Evolutionary conservation across 2,797 vertebrate genomes (phyloP).

Genomic region (Nasua narica): DNA sequence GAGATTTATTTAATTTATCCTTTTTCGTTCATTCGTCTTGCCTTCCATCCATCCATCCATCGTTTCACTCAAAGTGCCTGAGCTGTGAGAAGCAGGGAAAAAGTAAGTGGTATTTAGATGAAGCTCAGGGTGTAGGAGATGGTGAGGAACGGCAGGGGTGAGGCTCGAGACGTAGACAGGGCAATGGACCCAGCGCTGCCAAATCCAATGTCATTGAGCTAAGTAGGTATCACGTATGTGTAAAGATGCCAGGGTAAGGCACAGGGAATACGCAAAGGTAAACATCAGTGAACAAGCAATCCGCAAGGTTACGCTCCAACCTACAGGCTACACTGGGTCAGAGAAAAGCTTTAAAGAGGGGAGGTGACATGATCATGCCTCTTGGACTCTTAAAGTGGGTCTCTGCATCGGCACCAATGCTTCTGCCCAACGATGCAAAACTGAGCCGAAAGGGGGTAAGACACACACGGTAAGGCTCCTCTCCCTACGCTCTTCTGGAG

Average conservation of each 20-base stretch:
- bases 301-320: background rate
- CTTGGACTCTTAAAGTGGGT: background rate
- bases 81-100: background rate
- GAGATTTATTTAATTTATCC: background rate
- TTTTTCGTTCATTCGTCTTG: background rate
- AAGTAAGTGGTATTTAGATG: background rate
- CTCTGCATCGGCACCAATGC: background rate
- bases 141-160: background rate
- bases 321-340: too few relatives aligned
- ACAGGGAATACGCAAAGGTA: background rate
- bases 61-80: background rate
- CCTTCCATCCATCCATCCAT: background rate
- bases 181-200: rapidly evolving
- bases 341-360: background rate
- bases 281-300: background rate
- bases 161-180: too few relatives aligned
- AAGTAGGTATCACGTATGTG: rapidly evolving
- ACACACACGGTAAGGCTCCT: rapidly evolving
- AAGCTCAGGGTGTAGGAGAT: background rate
- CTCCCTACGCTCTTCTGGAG: too few relatives aligned
- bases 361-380: background rate
- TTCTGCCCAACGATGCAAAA: background rate
- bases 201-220: too few relatives aligned
- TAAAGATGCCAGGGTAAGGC: background rate
- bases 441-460: too few relatives aligned